Evolutionary conservation across 2,113 vertebrate genomes (phyloP).

Genomic region (Sminthopsis crassicaudata): DNA sequence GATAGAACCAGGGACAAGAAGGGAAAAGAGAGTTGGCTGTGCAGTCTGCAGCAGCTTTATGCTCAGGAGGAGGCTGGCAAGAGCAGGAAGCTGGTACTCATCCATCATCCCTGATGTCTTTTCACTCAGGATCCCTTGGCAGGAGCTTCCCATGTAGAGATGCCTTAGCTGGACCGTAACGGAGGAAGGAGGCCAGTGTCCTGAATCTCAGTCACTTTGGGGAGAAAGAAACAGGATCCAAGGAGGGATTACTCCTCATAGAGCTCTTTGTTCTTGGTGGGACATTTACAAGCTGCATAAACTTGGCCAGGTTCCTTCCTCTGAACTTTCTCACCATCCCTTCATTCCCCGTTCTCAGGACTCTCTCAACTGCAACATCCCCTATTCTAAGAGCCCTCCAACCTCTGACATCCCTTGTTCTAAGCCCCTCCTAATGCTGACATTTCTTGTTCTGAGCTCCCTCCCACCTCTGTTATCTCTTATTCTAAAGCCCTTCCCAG

Average conservation of each 20-base stretch:
- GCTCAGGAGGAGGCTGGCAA: slow-evolving; percentile 90
- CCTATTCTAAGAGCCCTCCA: too few relatives aligned
- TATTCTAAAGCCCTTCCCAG: too few relatives aligned
- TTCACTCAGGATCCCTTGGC: neutral
- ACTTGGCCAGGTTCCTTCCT: neutral
- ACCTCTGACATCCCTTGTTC: too few relatives aligned
- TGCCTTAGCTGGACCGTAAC: neutral
- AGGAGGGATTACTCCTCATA: neutral
- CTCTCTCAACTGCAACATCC: too few relatives aligned
- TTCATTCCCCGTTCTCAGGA: neutral
- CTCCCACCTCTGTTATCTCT: too few relatives aligned
- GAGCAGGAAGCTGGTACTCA: neutral
- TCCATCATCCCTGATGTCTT: neutral
- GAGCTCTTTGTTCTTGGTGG: neutral
- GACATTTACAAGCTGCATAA: neutral
- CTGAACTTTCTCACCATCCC: neutral
- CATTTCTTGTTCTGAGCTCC: too few relatives aligned
- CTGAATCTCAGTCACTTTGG: neutral
- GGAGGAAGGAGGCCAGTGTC: neutral
- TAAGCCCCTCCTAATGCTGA: too few relatives aligned
- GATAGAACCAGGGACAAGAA: slow-evolving; percentile 55
- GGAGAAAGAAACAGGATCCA: too few relatives aligned
- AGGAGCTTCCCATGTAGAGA: neutral
- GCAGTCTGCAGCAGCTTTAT: slow-evolving; percentile 90
- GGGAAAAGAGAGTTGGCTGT: slow-evolving; percentile 88